Base-by-base conservation (phyloP, 2,888 invertebrate genomes). In the Lamellibrachia satsuma region DNA sequence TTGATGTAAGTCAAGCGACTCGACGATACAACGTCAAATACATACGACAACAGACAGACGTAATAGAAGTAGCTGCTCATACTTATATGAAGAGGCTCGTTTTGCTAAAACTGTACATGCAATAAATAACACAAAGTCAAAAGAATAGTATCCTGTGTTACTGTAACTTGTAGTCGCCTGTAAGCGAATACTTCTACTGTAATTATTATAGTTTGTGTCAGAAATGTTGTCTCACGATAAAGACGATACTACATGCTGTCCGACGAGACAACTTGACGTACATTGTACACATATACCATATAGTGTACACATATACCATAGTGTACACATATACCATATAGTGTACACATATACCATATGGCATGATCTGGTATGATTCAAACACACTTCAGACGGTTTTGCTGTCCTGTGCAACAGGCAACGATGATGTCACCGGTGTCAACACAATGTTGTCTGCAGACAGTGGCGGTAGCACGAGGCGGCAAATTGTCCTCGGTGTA, bases 121-220 rank as follows among this genome's bases (percentile, higher is more conserved):
- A 75, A 75, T 75, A 75, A 75, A 75, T 75, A 75, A 75, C 75
- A 75, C 75, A 75, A 75, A 75, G 75, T 75, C 22, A 75, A 75
- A 15, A 75, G 22, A 75, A 75, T 22, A 75, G 75, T 75, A n/a
- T 75, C 75, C 75, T 6, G 22, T 15, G 75, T n/a, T 75, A 11
- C 75, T 3, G 22, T 3, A 75, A 75, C 75, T 15, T 75, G 75
- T 75, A 75, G 75, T 22, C 75, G 75, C 75, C 11, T 75, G 75
- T 75, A 15, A 75, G 75, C 22, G 75, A 75, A 2, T 75, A 22
- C 22, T 15, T 15, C 75, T 57, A 57, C 57, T 11, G 15, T 57
- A 75, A 75, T n/a, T 22, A 75, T 75, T 4, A 75, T 22, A 75
- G 75, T 75, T 75, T 75, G 75, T 75, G 75, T n/a, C 15, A 75